Conservation (phyloP, 2,113 vertebrate genomes). For the Polypterus senegalus region DNA sequence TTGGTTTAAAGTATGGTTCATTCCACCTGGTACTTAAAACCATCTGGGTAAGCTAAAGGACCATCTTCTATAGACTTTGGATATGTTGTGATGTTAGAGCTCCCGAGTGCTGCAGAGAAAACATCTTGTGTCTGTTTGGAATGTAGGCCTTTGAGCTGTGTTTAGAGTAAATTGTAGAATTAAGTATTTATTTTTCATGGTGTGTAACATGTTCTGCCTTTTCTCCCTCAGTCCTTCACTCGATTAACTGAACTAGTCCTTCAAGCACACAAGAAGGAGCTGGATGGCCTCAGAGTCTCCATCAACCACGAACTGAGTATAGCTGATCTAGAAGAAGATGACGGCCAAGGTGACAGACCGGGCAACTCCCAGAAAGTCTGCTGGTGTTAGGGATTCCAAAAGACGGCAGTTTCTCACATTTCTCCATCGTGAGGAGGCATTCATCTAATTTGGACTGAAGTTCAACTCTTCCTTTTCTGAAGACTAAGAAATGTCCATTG, state of each 20-base stretch:
- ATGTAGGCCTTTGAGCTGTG: not conserved
- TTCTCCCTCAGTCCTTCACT: constrained; percentile 67
- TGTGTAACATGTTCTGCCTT: not conserved
- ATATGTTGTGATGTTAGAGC: no score
- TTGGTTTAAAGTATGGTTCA: no score
- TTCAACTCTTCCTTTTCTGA: no score
- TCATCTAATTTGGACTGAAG: no score
- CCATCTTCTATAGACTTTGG: no score
- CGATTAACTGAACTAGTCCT: constrained; percentile 86
- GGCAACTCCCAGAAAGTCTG: constrained; percentile 61
- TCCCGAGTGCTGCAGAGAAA: no score
- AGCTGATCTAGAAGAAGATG: constrained; percentile 70
- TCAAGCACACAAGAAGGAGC: constrained; percentile 81
- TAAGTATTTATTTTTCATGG: not conserved
- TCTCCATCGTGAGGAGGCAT: no score
- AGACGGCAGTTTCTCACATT: no score
- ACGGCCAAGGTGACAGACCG: constrained; percentile 50
- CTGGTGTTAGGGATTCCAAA: constrained; percentile 68
- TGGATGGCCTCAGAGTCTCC: constrained; percentile 65
- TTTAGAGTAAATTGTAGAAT: not conserved
- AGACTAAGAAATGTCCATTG: no score
- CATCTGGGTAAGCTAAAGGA: no score
- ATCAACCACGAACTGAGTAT: constrained; percentile 54
- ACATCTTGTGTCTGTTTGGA: no score
- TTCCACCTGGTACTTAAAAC: no score